These are phyloP conservation scores for Nettapus auritus DNA, from an alignment of 2,113 vertebrate species.

Conservation along the genomic window DNA sequence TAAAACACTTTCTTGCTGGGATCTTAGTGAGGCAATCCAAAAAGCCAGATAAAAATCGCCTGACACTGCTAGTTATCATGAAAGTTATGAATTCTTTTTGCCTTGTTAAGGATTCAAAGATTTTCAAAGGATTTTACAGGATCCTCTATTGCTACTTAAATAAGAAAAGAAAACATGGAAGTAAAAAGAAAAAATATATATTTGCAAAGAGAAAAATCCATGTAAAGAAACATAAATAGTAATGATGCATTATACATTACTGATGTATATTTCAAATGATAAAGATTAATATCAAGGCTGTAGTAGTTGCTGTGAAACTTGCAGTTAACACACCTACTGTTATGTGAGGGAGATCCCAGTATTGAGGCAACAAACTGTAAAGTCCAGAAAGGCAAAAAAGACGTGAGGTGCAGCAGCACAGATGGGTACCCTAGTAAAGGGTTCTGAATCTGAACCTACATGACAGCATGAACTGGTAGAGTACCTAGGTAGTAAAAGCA, in stretches of 20 bases:
- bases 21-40: background rate
- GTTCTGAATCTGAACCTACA: background rate
- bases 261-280: conserved; percentile 35
- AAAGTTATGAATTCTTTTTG: background rate
- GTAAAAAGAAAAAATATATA: background rate
- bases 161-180: background rate
- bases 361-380: background rate
- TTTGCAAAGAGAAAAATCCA: background rate
- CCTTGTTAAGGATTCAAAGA: background rate
- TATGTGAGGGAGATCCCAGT: background rate
- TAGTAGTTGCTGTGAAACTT: background rate
- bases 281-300: background rate
- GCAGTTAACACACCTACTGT: background rate
- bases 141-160: background rate
- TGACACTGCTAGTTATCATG: background rate
- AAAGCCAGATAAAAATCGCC: conserved; percentile 1
- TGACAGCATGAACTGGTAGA: background rate
- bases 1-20: conserved; percentile 2
- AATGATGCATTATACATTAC: background rate
- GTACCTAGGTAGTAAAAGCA: background rate
- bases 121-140: conserved; percentile 16
- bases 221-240: background rate
- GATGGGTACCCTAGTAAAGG: background rate
- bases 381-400: background rate
- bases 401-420: background rate